Percentiles rank a stretch among this genome's conserved stretches.
phyloP scores from a whole-genome alignment of 2,888 invertebrate species.

The Leucophora obtusa region DNA sequence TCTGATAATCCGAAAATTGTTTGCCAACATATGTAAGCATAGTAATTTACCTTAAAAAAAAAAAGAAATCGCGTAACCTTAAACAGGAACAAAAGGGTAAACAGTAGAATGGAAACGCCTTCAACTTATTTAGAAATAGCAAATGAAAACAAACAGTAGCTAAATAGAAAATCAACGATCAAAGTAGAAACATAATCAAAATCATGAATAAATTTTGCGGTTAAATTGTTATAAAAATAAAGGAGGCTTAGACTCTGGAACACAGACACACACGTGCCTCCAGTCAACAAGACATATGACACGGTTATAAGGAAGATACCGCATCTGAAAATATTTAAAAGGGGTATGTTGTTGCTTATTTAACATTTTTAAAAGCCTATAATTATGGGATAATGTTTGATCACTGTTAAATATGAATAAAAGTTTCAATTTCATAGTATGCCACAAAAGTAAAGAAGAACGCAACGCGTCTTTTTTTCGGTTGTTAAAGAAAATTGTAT shows the following conservation, averaged over 20 bases:
- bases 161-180: constrained; percentile 57
- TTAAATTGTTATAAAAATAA: constrained; percentile 73
- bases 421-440: constrained; percentile 61
- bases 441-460: constrained; percentile 48
- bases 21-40: constrained; percentile 62
- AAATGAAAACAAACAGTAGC: constrained; percentile 55
- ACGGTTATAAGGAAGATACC: constrained; percentile 20
- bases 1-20: constrained; percentile 67
- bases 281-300: constrained; percentile 31
- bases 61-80: constrained; percentile 44
- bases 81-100: constrained; percentile 37
- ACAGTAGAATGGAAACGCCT: constrained; percentile 50
- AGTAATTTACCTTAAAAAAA: constrained; percentile 47
- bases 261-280: constrained; percentile 68
- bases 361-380: constrained; percentile 68
- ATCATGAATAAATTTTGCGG: constrained; percentile 76
- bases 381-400: constrained; percentile 77
- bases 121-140: constrained; percentile 36
- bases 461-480: constrained; percentile 10
- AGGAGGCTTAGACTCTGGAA: constrained; percentile 42
- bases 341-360: constrained; percentile 30
- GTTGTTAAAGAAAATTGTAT: constrained; percentile 14
- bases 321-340: constrained; percentile 9
- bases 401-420: constrained; percentile 62
- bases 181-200: constrained; percentile 58